Percentiles rank a stretch among this genome's conserved stretches.
Conservation (phyloP, 2,888 invertebrate species). For the Heliconius erato region DNA sequence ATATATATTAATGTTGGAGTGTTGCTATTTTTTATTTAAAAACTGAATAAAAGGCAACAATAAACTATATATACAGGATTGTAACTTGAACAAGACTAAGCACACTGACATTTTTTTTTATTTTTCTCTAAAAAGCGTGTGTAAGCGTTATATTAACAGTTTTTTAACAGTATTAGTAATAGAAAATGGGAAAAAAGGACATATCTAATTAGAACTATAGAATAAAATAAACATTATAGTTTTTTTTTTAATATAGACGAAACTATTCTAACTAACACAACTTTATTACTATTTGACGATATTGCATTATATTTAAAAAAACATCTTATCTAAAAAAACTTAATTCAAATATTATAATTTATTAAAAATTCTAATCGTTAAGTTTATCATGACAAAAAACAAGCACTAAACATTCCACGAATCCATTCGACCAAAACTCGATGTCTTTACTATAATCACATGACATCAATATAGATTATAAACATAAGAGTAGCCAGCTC, state of each 20-base stretch:
- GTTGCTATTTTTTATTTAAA: no score
- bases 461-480: slow-evolving; percentile 23
- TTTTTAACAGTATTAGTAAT: slow-evolving; percentile 51
- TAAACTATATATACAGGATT: no score
- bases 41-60: no score
- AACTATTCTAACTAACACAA: no score
- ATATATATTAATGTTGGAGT: no score
- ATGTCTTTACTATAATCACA: slow-evolving; percentile 27
- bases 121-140: slow-evolving; percentile 54
- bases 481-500: slow-evolving; percentile 37
- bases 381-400: background rate
- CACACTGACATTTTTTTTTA: background rate
- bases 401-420: background rate
- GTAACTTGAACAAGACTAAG: background rate
- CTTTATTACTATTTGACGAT: no score
- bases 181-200: background rate
- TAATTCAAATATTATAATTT: background rate
- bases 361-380: background rate
- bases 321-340: no score
- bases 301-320: no score
- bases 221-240: no score
- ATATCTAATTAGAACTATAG: no score
- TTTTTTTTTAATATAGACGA: no score
- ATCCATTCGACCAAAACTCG: slow-evolving; percentile 5
- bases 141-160: slow-evolving; percentile 76